Evolutionary conservation across 92 coral and sea anemone species (phyloP), one percentile per base, ranked within the genome.

Genomic region (Parazoanthus swiftii): DNA sequence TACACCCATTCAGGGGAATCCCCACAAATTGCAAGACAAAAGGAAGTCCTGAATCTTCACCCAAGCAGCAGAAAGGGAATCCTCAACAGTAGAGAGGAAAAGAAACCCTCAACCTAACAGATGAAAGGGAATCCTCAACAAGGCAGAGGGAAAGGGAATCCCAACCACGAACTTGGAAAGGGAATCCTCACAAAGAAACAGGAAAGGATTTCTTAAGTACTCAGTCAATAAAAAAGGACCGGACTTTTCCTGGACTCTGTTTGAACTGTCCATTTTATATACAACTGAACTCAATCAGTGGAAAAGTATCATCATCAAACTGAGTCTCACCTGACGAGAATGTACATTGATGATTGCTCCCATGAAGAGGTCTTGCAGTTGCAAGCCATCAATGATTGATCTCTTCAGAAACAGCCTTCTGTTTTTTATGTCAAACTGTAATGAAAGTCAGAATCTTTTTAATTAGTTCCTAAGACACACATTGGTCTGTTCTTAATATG

Each of bases 311-410:
- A 58, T 25, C 36, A 39, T 81, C n/a, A 18, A 25, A 6, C 25
- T 42, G 23, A 77, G 25, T 14, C 79, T 33, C 85, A 96, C 99
- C 99, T 96, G 98, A 25, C 99, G 92, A 18, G 98, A 93, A 78
- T 96, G 97, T 37, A 96, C 94, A 73, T 91, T 96, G 35, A 96
- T 89, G 6, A 91, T 93, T 39, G 98, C 99, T 33, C 99, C 99
- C 80, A 95, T 92, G 81, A 88, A 92, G 21, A 96, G 89, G 66
- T 95, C 95, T 29, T 91, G 91, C 26, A 93, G 85, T 54, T 93
- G 88, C 23, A 94, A 89, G 18, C 92, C 94, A 73, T 93, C 97
- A 63, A 91, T 93, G 16, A 86, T 56, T 72, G 99, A 92, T 74
- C 95, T 85, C 81, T 96, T 96, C 68, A 96, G 89, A 90, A 96